Percentiles rank a stretch among this genome's conserved stretches.
Conservation (phyloP, 2,888 invertebrate genomes). For the Phortica okadai region DNA sequence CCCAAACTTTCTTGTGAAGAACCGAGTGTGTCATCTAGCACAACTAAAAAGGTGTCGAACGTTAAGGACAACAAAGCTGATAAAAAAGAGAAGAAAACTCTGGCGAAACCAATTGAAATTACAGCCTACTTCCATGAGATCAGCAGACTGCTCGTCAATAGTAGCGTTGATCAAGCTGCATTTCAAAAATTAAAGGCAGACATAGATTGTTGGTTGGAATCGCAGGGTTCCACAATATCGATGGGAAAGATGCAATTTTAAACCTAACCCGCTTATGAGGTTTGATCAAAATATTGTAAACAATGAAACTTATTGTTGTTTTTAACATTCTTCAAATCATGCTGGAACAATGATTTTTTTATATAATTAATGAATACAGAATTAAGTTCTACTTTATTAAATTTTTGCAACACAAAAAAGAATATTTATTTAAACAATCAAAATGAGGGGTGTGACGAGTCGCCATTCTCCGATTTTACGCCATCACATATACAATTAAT, state of each 20-base stretch:
- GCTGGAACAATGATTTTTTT: too few species aligned
- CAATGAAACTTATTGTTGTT: background rate
- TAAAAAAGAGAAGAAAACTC: background rate
- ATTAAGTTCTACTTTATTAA: too few species aligned
- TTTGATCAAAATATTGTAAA: too few species aligned
- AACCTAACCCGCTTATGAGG: too few species aligned
- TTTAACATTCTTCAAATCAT: background rate
- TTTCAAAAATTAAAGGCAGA: background rate
- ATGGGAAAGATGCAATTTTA: background rate
- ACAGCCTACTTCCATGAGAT: background rate
- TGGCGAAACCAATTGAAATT: background rate
- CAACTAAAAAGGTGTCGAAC: background rate
- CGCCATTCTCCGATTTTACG: background rate
- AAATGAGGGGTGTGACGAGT: too few species aligned
- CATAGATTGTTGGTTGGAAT: background rate
- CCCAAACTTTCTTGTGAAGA: too few species aligned
- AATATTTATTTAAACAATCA: too few species aligned
- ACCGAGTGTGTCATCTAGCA: too few species aligned
- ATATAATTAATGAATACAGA: too few species aligned
- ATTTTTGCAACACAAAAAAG: too few species aligned
- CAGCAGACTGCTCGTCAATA: background rate
- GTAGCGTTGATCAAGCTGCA: background rate
- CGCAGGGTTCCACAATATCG: background rate
- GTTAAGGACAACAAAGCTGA: background rate
- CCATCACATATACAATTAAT: background rate